Evolutionary conservation across 2,888 invertebrate genomes (phyloP), one percentile per base, ranked within the genome.

Genomic region (Cybosia mesomella): DNA sequence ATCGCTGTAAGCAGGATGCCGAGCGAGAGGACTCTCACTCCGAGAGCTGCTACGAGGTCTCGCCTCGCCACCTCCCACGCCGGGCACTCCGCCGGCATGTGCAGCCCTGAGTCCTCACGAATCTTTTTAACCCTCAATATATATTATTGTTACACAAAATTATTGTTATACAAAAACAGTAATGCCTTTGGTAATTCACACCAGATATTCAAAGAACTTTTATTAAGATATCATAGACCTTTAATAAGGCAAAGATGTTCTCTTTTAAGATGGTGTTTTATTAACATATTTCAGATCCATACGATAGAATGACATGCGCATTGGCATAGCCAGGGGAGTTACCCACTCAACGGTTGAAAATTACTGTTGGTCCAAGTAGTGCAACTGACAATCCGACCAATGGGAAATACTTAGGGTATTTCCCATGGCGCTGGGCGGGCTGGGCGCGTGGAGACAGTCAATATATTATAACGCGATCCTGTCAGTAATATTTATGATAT

Each of bases 81-180:
- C n/a, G n/a, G n/a, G n/a, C n/a, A n/a, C n/a, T n/a, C n/a, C n/a
- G n/a, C n/a, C n/a, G n/a, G n/a, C n/a, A n/a, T n/a, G n/a, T n/a
- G n/a, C n/a, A n/a, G n/a, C n/a, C 28, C 28, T 28, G 3, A 28
- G 5, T 28, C 28, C 28, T 57, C 57, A 57, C 28, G 43, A 60
- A 60, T 28, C 43, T 60, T 32, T 28, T 62, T 34, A 21, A 13
- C n/a, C 15, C 11, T 53, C 32, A 55, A 55, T 24, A 64, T 39
- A 54, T 32, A 54, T 63, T 63, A 57, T 57, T 39, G 24, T 57
- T 57, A 39, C 22, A 21, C 55, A 9, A 64, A 64, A 64, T 39
- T 21, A 39, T 57, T 55, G 54, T 36, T 24, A 54, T 39, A 36
- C 55, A 63, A 64, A 64, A 64, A 64, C 62, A 34, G 32, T 24